phyloP scores from a whole-genome alignment of 2,888 invertebrate species.

The Epicampocera succincta region DNA sequence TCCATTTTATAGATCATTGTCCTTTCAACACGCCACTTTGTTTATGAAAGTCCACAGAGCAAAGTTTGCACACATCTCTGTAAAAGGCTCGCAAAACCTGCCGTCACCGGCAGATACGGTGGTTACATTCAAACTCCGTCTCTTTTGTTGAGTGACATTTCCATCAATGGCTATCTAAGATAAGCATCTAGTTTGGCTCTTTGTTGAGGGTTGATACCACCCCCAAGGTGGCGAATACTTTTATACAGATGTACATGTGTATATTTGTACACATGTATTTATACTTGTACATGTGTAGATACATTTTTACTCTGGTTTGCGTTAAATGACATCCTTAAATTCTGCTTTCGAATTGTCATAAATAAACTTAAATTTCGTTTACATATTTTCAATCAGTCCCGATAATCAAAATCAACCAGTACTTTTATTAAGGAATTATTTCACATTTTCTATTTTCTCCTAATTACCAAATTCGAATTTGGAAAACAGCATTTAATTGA shows the following conservation, averaged over 20 bases:
- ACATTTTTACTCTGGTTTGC: too few species aligned
- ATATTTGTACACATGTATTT: too few species aligned
- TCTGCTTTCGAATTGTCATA: too few species aligned
- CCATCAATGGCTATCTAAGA: conserved; percentile 37
- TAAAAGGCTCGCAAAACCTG: neutral
- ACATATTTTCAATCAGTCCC: too few species aligned
- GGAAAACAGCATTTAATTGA: too few species aligned
- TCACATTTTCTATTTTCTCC: neutral
- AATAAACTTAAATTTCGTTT: too few species aligned
- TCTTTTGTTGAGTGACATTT: conserved; percentile 33
- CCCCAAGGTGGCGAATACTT: neutral
- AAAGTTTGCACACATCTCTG: conserved; percentile 8
- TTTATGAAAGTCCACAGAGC: conserved; percentile 1
- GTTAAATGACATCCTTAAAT: too few species aligned
- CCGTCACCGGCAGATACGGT: neutral
- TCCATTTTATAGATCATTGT: conserved; percentile 41
- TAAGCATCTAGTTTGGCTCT: neutral
- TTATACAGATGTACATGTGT: too few species aligned
- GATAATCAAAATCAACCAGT: too few species aligned
- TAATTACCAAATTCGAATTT: too few species aligned
- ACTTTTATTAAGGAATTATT: neutral
- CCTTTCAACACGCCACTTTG: conserved; percentile 20
- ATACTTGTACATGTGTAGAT: too few species aligned
- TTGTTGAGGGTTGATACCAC: neutral
- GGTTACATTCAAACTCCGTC: conserved; percentile 2